Evolutionary conservation across 1,140 invertebrate genomes (phyloP).

Genomic region (Ctenoplectra terminalis): DNA sequence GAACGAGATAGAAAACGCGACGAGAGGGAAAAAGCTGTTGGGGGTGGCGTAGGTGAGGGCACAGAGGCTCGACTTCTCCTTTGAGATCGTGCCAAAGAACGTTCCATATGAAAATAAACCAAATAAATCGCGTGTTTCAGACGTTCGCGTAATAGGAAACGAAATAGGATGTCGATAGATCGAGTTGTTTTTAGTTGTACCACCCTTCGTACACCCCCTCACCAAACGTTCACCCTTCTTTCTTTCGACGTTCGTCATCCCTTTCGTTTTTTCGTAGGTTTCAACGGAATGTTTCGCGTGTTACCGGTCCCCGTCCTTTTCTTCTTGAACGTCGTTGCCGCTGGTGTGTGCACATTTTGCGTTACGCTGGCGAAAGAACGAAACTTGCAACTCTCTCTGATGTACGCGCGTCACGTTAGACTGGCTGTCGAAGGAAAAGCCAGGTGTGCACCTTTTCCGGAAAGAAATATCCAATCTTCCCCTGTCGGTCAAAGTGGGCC

Average conservation of each 20-base stretch:
- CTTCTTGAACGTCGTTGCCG: background rate
- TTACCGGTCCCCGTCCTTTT: background rate
- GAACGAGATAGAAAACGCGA: background rate
- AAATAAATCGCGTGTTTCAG: constrained; percentile 77
- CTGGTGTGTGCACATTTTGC: background rate
- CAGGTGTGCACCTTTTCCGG: constrained; percentile 36
- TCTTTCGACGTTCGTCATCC: constrained; percentile 1
- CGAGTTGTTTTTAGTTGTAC: constrained; percentile 66
- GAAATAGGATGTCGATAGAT: constrained; percentile 78
- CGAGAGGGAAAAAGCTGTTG: constrained; percentile 13
- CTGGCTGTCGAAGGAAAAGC: constrained; percentile 47
- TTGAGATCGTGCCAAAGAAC: constrained; percentile 78
- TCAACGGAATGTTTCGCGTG: constrained; percentile 27
- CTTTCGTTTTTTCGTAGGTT: background rate
- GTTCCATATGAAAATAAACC: constrained; percentile 77
- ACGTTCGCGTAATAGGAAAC: constrained; percentile 79
- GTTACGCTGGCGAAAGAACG: constrained; percentile 17
- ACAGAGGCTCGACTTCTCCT: constrained; percentile 59
- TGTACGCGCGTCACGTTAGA: constrained; percentile 24
- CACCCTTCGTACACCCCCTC: background rate
- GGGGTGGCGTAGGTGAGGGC: constrained; percentile 35
- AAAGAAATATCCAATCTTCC: constrained; percentile 69
- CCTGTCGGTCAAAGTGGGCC: constrained; percentile 63
- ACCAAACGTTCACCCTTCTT: background rate
- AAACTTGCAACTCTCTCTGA: background rate